Evolutionary conservation across 92 coral and sea anemone species (phyloP).

Genomic region (Montipora capitata): DNA sequence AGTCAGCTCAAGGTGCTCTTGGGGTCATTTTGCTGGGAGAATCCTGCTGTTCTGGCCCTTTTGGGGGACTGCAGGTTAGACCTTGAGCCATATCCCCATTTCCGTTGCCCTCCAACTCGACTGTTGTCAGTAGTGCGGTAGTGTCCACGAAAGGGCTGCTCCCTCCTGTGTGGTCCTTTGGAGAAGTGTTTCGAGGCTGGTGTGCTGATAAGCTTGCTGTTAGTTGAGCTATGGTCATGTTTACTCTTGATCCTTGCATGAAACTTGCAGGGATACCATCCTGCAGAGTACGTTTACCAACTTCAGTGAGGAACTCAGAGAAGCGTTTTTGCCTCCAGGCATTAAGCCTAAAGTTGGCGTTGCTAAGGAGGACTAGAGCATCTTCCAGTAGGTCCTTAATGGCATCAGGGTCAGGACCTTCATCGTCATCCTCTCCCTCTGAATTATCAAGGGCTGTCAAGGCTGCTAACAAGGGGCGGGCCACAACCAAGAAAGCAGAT

Average conservation of each 20-base stretch:
- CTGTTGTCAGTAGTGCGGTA: constrained; percentile 16
- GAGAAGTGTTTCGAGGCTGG: constrained; percentile 25
- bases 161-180: background rate
- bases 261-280: constrained; percentile 66
- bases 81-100: constrained; percentile 32
- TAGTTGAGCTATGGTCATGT: constrained; percentile 56
- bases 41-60: constrained; percentile 1
- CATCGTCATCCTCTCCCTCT: constrained; percentile 57
- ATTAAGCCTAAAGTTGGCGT: constrained; percentile 70
- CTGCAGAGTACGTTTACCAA: constrained; percentile 64
- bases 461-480: constrained; percentile 68
- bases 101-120: constrained; percentile 55
- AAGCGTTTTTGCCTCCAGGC: constrained; percentile 81
- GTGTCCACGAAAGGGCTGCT: constrained; percentile 67
- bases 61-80: constrained; percentile 26
- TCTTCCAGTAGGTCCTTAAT: constrained; percentile 70
- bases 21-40: background rate
- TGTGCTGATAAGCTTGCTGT: constrained; percentile 60
- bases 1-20: constrained; percentile 46
- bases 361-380: constrained; percentile 69
- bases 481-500: constrained; percentile 41
- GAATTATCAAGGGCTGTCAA: constrained; percentile 65
- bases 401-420: constrained; percentile 56
- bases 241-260: constrained; percentile 60
- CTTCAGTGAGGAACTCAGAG: constrained; percentile 62